These are phyloP conservation scores for Gymnocephalus cernua DNA, from an alignment of 2,113 vertebrate species.

Conservation along the genomic window DNA sequence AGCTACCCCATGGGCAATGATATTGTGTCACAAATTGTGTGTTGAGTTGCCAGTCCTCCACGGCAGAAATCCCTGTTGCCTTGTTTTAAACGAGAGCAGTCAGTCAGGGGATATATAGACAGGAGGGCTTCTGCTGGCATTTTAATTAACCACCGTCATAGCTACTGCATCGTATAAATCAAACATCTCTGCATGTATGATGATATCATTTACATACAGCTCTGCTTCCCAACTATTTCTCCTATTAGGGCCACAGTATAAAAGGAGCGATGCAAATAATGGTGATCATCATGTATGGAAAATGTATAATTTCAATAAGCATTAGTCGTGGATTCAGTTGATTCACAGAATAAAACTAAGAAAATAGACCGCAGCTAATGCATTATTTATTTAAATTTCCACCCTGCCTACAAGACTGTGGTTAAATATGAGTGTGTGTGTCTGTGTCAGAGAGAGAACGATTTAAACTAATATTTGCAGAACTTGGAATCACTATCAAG, in stretches of 20 bases:
- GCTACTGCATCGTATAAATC: constrained; percentile 19
- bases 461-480: constrained; percentile 47
- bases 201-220: constrained; percentile 21
- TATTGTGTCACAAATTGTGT: constrained; percentile 21
- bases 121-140: not conserved
- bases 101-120: not conserved
- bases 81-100: constrained; percentile 28
- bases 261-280: not conserved
- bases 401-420: constrained; percentile 11
- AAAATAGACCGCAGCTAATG: constrained; percentile 22
- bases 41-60: constrained; percentile 21
- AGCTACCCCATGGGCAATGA: not conserved
- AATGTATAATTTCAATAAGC: constrained; percentile 15
- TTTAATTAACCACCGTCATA: constrained; percentile 40
- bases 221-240: not conserved
- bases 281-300: not conserved
- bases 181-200: constrained; percentile 11
- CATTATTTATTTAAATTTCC: constrained; percentile 53
- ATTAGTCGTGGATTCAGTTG: constrained; percentile 24
- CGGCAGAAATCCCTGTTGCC: constrained; percentile 27
- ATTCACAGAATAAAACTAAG: constrained; percentile 12
- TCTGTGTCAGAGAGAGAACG: not conserved
- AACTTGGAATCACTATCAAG: constrained; percentile 32
- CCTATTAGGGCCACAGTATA: not conserved
- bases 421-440: not conserved